Percentiles rank a stretch among this genome's conserved stretches.
phyloP scores from a whole-genome alignment of 2,888 invertebrate species.

The Papilio gigon region DNA sequence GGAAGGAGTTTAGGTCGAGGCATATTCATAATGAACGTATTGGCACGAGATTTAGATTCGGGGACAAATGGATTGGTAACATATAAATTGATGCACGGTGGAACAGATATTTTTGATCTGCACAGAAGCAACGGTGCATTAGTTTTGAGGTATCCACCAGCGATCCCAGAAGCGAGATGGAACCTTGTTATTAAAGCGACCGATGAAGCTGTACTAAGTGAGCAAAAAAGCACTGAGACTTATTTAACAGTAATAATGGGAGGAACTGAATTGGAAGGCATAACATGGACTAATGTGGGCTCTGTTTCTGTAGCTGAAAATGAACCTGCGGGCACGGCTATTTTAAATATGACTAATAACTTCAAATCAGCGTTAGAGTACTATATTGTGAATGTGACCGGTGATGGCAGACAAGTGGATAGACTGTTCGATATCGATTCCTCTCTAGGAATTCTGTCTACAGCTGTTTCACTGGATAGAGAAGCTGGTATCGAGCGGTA shows the following conservation, averaged over 20 bases:
- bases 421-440: slow-evolving; percentile 95
- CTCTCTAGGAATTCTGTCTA: slow-evolving; percentile 92
- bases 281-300: slow-evolving; percentile 85
- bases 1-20: slow-evolving; percentile 80
- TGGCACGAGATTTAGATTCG: slow-evolving; percentile 94
- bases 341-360: slow-evolving; percentile 90
- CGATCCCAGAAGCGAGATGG: slow-evolving; percentile 87
- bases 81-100: slow-evolving; percentile 92
- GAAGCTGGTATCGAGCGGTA: slow-evolving; percentile 92
- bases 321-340: slow-evolving; percentile 92
- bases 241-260: slow-evolving; percentile 91
- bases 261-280: slow-evolving; percentile 81
- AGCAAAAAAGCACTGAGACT: slow-evolving; percentile 92
- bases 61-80: slow-evolving; percentile 96
- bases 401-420: slow-evolving; percentile 89
- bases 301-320: slow-evolving; percentile 94
- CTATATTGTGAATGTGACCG: slow-evolving; percentile 94
- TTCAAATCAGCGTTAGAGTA: slow-evolving; percentile 89
- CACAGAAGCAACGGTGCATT: slow-evolving; percentile 91
- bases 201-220: slow-evolving; percentile 94
- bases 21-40: slow-evolving; percentile 88
- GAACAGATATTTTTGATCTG: slow-evolving; percentile 89
- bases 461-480: slow-evolving; percentile 91
- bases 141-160: slow-evolving; percentile 83
- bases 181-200: slow-evolving; percentile 93